Conservation (phyloP, 2,113 vertebrate species). For the Scalopus aquaticus region DNA sequence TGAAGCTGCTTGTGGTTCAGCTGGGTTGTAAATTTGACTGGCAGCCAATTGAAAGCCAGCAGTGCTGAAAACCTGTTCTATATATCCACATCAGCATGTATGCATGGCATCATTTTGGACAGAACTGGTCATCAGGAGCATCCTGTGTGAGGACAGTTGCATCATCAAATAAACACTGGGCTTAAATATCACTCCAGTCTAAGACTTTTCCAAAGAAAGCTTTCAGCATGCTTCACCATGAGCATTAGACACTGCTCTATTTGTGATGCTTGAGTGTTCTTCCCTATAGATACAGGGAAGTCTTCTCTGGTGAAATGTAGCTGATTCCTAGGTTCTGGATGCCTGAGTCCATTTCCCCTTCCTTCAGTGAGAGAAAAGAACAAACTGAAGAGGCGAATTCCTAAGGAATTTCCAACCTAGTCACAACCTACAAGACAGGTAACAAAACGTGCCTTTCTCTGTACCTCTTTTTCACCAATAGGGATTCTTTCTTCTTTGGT, state of each 20-base stretch:
- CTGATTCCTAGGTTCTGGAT: not conserved
- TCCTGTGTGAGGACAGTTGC: slow-evolving; percentile 46
- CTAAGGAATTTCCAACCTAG: not conserved
- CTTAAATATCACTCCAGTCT: not conserved
- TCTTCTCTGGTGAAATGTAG: not conserved
- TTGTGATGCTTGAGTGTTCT: slow-evolving; percentile 43
- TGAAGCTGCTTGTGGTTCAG: slow-evolving; percentile 46
- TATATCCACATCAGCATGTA: not conserved
- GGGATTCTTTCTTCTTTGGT: not conserved
- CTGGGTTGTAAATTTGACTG: slow-evolving; percentile 51
- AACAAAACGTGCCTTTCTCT: not conserved
- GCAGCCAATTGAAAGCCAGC: slow-evolving; percentile 33
- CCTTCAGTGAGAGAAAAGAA: not conserved
- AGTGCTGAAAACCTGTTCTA: slow-evolving; percentile 45
- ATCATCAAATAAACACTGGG: slow-evolving; percentile 63
- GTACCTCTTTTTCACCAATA: not conserved
- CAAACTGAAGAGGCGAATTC: not conserved
- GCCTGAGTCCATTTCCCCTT: not conserved
- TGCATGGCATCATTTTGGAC: slow-evolving; percentile 32
- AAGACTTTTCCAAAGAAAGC: slow-evolving; percentile 60
- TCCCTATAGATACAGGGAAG: not conserved
- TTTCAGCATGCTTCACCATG: slow-evolving; percentile 28
- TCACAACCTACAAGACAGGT: not conserved
- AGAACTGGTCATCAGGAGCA: not conserved
- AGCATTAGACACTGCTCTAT: slow-evolving; percentile 8